A percentile compares a stretch with the other conserved stretches of the same genome.
These are phyloP conservation scores for Psococerastis gibbosa DNA, from an alignment of 2,888 invertebrate species.

Conservation along the genomic window DNA sequence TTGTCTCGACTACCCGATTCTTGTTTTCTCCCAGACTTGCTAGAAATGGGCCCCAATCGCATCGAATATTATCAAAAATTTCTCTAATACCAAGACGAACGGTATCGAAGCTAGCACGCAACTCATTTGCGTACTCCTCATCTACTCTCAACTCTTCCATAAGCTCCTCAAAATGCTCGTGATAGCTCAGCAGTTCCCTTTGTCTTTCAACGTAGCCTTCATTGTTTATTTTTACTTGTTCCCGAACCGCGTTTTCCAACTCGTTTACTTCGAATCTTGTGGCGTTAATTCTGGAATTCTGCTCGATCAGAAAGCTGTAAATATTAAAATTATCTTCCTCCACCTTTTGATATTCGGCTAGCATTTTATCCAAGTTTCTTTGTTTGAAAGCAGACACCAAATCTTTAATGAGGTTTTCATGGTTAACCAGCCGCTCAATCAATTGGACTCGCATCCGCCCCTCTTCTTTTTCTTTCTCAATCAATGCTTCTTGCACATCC, in stretches of 20 bases:
- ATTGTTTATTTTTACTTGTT: not conserved
- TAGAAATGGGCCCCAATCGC: not conserved
- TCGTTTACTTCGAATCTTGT: not conserved
- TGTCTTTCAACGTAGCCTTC: not conserved
- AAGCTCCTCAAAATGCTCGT: not conserved
- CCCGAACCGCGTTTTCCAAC: not conserved
- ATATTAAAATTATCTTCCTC: constrained; percentile 10
- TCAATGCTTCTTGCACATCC: not conserved
- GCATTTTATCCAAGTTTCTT: not conserved
- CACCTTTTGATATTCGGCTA: not conserved
- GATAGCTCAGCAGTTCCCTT: not conserved
- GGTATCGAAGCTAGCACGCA: not conserved
- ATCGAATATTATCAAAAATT: not conserved
- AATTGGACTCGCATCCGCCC: not conserved
- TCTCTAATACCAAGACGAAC: not conserved
- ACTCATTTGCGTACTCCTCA: not conserved
- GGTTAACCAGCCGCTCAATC: not conserved
- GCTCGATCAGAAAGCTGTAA: constrained; percentile 3
- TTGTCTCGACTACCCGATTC: too few relatives aligned
- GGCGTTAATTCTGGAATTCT: not conserved
- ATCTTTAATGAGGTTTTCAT: not conserved
- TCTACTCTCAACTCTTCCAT: not conserved
- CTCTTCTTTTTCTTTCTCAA: not conserved
- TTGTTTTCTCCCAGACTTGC: too few relatives aligned
- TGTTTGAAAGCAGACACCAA: not conserved